Conservation (phyloP, 1,140 invertebrate species). For the Colletes gigas region DNA sequence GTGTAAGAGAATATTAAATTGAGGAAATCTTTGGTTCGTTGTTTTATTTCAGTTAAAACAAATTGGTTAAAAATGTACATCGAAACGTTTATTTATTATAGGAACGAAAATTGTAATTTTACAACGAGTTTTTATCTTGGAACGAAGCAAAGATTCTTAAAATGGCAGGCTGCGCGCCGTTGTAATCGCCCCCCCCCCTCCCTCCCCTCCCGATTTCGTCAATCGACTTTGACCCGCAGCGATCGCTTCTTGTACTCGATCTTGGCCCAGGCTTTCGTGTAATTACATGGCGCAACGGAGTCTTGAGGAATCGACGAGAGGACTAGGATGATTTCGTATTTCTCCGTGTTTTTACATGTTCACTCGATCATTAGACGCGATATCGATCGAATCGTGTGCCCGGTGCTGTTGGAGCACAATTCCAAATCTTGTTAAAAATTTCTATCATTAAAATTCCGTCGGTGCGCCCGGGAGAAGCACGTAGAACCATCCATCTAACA, state of each 20-base stretch:
- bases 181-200: neutral
- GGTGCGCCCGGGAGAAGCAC: neutral
- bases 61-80: too few relatives aligned
- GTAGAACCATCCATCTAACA: conserved; percentile 12
- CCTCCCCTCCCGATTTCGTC: conserved; percentile 30
- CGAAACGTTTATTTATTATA: too few relatives aligned
- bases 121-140: too few relatives aligned
- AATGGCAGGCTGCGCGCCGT: neutral
- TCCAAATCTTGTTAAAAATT: conserved; percentile 12
- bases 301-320: neutral
- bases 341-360: neutral
- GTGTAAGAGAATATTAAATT: too few relatives aligned
- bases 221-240: neutral
- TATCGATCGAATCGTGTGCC: conserved; percentile 10
- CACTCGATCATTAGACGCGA: neutral
- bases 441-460: conserved; percentile 12
- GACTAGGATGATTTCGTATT: neutral
- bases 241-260: neutral
- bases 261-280: neutral
- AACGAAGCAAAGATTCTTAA: too few relatives aligned
- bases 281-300: neutral
- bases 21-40: too few relatives aligned
- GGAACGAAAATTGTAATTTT: too few relatives aligned
- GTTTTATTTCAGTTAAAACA: too few relatives aligned
- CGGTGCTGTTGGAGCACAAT: neutral